Evolutionary conservation across 2,797 vertebrate genomes (phyloP), one percentile per base, ranked within the genome.

Genomic region (Melopsittacus undulatus): DNA sequence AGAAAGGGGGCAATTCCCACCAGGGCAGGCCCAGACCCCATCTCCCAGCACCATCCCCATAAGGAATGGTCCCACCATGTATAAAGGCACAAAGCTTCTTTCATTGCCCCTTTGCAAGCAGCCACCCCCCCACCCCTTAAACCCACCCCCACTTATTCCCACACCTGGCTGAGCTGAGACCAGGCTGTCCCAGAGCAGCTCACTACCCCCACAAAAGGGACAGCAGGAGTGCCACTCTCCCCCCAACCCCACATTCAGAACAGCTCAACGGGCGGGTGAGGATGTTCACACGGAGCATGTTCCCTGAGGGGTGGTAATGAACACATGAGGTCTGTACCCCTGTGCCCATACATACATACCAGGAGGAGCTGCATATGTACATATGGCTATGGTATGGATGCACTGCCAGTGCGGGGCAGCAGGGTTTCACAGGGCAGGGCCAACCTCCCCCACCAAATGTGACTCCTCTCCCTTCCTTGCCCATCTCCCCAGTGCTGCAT

Each of bases 381-480:
- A 7, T 68, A 84, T 48, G 57, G 67, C 67, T 76, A 81, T 64
- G 52, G 29, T 19, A 94, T 51, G 45, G 57, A 90, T 68, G 56
- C 34, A 83, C 81, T 13, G 2, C 56, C 57, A 49, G n/a, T 16
- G 6, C 0, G 1, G 57, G 74, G 43, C 1, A 0, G 26, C 13
- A 54, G 32, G 42, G 43, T 42, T 81, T 83, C 46, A 40, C 1
- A 4, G 36, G n/a, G 30, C 69, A 54, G 42, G 11, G 34, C 4
- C 29, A 26, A 87, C 10, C 0, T 1, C 16, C 36, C 32, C 9
- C 2, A 36, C 49, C 17, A 13, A 1, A 78, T 56, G 20, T 1
- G 4, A 30, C 30, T 88, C 38, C 57, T 72, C 21, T 79, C 18
- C 68, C 11, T 15, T 88, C 69, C 74, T 49, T 87, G n/a, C 49